Conservation (phyloP, 2,113 vertebrate genomes). For the Sturnus vulgaris region DNA sequence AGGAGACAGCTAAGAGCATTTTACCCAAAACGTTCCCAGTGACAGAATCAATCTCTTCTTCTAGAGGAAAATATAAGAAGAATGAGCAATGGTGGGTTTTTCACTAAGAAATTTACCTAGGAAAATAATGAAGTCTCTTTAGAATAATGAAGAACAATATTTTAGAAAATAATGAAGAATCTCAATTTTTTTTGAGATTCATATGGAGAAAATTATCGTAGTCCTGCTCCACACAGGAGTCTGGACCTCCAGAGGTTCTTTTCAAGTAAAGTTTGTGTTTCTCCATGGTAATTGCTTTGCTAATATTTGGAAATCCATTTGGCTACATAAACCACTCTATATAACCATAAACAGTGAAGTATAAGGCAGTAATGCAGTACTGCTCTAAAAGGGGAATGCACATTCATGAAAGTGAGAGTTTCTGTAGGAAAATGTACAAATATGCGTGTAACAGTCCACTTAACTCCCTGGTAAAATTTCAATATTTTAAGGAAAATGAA, state of each 20-base stretch:
- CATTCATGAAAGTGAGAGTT: background rate
- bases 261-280: background rate
- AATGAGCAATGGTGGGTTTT: background rate
- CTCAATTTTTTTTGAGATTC: background rate
- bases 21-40: background rate
- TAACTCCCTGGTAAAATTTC: background rate
- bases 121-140: background rate
- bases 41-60: background rate
- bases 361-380: background rate
- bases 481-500: background rate
- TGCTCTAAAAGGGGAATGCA: background rate
- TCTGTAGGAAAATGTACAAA: background rate
- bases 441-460: no score
- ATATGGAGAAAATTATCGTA: background rate
- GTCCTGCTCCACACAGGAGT: background rate
- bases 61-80: background rate
- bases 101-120: background rate
- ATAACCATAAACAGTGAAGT: background rate
- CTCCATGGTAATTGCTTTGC: background rate
- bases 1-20: background rate
- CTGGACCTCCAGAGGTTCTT: background rate
- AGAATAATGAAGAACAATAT: background rate
- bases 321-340: background rate
- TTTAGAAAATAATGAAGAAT: background rate
- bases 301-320: background rate